A percentile compares a stretch with the other conserved stretches of the same genome.
These are phyloP conservation scores for Cyanistes caeruleus DNA, from an alignment of 2,113 vertebrate genomes.

Conservation along the genomic window DNA sequence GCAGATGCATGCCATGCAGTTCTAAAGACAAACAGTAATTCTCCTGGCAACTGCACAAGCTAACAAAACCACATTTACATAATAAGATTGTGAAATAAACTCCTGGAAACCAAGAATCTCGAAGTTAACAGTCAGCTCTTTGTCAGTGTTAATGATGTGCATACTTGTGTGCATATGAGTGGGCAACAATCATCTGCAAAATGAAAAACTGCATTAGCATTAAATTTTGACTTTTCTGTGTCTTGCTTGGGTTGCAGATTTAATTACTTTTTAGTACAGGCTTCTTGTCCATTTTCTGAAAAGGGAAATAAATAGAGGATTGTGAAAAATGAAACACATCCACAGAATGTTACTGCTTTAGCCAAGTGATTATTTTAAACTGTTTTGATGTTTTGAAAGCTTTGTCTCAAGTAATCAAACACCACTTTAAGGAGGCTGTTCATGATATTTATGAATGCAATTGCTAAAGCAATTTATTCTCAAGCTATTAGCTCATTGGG, in stretches of 20 bases:
- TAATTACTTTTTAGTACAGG: constrained; percentile 29
- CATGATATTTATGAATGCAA: not conserved
- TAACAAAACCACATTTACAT: constrained; percentile 9
- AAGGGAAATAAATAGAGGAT: not conserved
- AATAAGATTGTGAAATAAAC: constrained; percentile 33
- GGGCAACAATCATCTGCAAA: constrained; percentile 35
- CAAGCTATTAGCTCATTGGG: not conserved
- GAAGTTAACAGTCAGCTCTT: constrained; percentile 7
- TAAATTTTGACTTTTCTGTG: not conserved
- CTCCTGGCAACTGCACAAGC: not conserved
- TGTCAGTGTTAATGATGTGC: not conserved
- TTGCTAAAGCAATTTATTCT: constrained; percentile 15
- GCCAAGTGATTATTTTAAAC: constrained; percentile 25
- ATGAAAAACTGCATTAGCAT: not conserved
- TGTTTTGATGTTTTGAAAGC: constrained; percentile 31
- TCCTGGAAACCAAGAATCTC: constrained; percentile 24
- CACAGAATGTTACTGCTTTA: not conserved
- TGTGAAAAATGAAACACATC: not conserved
- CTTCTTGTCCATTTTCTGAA: constrained; percentile 15
- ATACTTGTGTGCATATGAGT: not conserved
- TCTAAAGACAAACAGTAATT: not conserved
- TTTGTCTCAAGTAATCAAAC: constrained; percentile 31
- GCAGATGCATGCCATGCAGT: not conserved
- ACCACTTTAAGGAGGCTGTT: not conserved
- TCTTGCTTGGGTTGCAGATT: constrained; percentile 23